These are phyloP conservation scores for Maccullochella peelii DNA, from an alignment of 2,113 vertebrate genomes.

Conservation along the genomic window DNA sequence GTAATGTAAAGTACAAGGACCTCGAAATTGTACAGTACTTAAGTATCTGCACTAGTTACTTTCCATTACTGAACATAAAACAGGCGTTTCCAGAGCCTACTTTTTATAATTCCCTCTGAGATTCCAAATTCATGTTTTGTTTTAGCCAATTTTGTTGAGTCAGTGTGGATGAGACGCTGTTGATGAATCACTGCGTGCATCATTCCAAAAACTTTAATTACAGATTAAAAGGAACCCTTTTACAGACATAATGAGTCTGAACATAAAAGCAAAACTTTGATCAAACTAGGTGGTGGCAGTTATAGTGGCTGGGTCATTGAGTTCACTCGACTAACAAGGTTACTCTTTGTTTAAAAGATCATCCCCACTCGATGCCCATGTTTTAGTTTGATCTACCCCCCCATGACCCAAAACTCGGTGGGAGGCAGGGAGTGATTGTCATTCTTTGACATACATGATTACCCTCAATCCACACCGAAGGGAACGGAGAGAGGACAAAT, in stretches of 20 bases:
- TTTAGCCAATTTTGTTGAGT: neutral
- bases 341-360: constrained; percentile 51
- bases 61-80: neutral
- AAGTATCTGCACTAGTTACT: neutral
- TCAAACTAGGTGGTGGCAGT: constrained; percentile 54
- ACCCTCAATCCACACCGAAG: constrained; percentile 47
- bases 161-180: neutral
- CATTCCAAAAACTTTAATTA: constrained; percentile 29
- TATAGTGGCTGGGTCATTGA: constrained; percentile 26
- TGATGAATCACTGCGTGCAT: constrained; percentile 6
- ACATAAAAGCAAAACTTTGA: constrained; percentile 64
- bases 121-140: neutral
- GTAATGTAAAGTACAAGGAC: neutral
- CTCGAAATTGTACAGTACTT: neutral
- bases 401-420: constrained; percentile 55
- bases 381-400: constrained; percentile 62
- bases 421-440: constrained; percentile 65
- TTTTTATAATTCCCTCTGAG: neutral
- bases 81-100: neutral
- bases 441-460: constrained; percentile 73
- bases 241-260: constrained; percentile 34
- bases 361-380: constrained; percentile 29
- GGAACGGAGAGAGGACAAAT: constrained; percentile 52
- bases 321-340: constrained; percentile 54
- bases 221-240: constrained; percentile 26